Percentiles rank a stretch among this genome's conserved stretches.
These are phyloP conservation scores for Drosophila asahinai DNA, from an alignment of 1,140 invertebrate genomes.

Conservation along the genomic window DNA sequence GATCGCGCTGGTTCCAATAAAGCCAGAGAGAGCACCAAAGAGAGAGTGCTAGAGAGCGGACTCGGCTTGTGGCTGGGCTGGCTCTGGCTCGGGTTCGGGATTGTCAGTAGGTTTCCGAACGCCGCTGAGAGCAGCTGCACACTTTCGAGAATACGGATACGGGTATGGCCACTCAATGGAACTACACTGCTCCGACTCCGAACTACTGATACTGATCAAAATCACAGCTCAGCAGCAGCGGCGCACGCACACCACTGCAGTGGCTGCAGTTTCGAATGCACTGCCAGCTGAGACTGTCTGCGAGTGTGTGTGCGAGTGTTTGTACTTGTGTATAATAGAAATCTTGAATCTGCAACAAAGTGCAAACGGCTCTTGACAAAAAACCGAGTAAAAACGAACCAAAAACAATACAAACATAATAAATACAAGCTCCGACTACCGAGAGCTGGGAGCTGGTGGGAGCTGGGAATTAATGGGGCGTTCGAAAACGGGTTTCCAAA, in stretches of 20 bases:
- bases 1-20: slow-evolving; percentile 61
- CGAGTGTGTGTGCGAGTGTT: slow-evolving; percentile 25
- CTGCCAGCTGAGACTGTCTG: slow-evolving; percentile 48
- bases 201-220: slow-evolving; percentile 42
- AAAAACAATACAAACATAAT: slow-evolving; percentile 55
- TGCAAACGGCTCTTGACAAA: slow-evolving; percentile 26
- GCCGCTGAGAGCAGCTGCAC: slow-evolving; percentile 80
- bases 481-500: slow-evolving; percentile 69
- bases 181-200: slow-evolving; percentile 1
- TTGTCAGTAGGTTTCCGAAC: slow-evolving; percentile 78
- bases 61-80: slow-evolving; percentile 9
- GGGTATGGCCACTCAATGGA: slow-evolving; percentile 48
- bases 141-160: slow-evolving; percentile 60
- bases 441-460: neutral
- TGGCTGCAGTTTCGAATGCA: slow-evolving; percentile 53
- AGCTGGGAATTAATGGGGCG: slow-evolving; percentile 24
- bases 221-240: slow-evolving; percentile 54
- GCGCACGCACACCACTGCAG: slow-evolving; percentile 30
- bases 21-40: slow-evolving; percentile 11
- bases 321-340: slow-evolving; percentile 65
- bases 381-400: slow-evolving; percentile 24
- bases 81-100: slow-evolving; percentile 16
- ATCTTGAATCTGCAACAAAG: slow-evolving; percentile 65
- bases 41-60: slow-evolving; percentile 5
- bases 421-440: slow-evolving; percentile 22